Conservation (phyloP, 2,797 vertebrate species). For the Phalloptychus januarius region DNA sequence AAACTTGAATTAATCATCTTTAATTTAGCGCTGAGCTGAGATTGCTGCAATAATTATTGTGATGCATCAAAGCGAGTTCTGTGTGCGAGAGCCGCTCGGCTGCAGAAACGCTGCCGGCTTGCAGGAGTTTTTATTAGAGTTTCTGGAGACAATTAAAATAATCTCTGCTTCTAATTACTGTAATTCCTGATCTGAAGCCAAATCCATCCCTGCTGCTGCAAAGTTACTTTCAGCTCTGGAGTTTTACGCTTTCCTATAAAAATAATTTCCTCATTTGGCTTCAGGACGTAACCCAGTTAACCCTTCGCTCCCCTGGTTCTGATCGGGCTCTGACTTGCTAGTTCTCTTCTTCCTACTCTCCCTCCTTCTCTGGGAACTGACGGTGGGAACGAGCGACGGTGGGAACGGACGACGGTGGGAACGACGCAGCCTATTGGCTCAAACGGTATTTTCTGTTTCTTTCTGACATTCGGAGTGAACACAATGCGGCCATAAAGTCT, state of each 20-base stretch:
- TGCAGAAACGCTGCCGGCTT: constrained; percentile 10
- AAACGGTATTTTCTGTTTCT: constrained; percentile 11
- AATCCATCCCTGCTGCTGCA: constrained; percentile 34
- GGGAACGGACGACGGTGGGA: no score
- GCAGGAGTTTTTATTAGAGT: constrained; percentile 33
- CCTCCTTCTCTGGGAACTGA: no score
- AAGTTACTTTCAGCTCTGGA: constrained; percentile 45
- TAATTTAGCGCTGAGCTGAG: background rate
- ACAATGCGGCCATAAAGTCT: constrained; percentile 10
- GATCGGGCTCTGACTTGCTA: no score
- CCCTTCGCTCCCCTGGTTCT: no score
- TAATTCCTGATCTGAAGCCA: constrained; percentile 51
- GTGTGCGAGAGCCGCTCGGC: background rate
- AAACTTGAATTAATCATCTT: background rate
- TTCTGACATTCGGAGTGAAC: background rate
- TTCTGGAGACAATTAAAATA: constrained; percentile 55
- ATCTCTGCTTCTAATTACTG: constrained; percentile 58
- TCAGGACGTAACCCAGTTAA: no score
- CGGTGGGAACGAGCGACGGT: no score
- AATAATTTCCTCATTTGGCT: constrained; percentile 20
- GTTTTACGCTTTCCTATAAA: constrained; percentile 12
- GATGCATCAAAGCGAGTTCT: constrained; percentile 5
- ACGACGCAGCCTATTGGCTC: background rate
- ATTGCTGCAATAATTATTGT: background rate
- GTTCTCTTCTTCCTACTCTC: no score